phyloP scores from a whole-genome alignment of 2,113 vertebrate species.

The Sapajus apella region DNA sequence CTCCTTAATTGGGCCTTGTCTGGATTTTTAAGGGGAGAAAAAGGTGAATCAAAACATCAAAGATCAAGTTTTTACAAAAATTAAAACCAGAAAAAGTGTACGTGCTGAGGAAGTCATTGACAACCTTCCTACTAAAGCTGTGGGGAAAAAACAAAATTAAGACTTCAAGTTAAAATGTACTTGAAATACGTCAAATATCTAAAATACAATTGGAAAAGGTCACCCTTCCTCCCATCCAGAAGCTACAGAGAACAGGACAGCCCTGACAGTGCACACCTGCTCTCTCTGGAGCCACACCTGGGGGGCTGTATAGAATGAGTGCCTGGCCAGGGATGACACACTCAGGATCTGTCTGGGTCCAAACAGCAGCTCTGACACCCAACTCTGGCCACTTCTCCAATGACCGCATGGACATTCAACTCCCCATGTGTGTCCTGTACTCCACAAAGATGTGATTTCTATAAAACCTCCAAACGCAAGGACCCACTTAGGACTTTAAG shows the following conservation, averaged over 20 bases:
- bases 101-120: background rate
- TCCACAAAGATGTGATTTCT: background rate
- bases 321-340: background rate
- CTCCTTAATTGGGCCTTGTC: slow-evolving; percentile 19
- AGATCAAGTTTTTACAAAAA: slow-evolving; percentile 52
- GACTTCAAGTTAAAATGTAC: slow-evolving; percentile 7
- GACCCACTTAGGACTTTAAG: background rate
- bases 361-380: background rate
- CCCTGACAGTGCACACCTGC: background rate
- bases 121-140: background rate
- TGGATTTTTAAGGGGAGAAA: slow-evolving; percentile 48
- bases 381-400: background rate
- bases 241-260: background rate
- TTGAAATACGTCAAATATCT: background rate
- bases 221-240: background rate
- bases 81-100: background rate
- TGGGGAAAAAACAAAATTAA: slow-evolving; percentile 22
- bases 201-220: background rate
- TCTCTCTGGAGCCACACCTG: too few species aligned
- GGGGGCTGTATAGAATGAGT: background rate
- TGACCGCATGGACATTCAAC: background rate
- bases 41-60: slow-evolving; percentile 42
- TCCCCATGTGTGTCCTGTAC: too few species aligned
- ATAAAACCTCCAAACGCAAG: background rate
- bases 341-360: background rate